phyloP scores from a whole-genome alignment of 1,140 invertebrate species.

The Saxidomus purpurata region DNA sequence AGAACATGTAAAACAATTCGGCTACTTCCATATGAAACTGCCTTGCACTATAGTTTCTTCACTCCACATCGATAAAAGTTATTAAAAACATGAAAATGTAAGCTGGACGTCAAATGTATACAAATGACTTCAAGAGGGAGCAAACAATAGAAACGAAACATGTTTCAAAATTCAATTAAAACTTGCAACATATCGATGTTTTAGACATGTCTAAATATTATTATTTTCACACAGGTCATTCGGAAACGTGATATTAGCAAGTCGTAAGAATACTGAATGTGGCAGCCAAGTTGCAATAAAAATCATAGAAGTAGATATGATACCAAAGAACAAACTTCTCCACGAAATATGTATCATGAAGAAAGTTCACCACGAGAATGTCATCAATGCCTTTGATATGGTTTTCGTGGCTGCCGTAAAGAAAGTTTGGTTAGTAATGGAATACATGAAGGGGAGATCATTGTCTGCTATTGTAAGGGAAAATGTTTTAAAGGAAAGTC shows the following conservation, averaged over 20 bases:
- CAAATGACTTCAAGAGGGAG: no score
- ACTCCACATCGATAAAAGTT: no score
- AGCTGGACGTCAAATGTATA: no score
- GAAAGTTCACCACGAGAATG: background rate
- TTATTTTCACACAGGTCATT: background rate
- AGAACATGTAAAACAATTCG: no score
- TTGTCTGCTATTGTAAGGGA: background rate
- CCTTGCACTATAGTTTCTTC: no score
- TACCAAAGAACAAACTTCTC: background rate
- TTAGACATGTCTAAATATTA: no score
- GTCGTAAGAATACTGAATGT: background rate
- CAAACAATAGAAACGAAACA: no score
- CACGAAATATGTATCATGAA: background rate
- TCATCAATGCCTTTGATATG: background rate
- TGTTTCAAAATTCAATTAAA: no score
- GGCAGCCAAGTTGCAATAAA: no score
- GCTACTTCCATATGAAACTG: no score
- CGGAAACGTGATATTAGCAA: background rate
- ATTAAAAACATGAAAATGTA: no score
- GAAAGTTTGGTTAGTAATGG: background rate
- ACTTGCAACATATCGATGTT: no score
- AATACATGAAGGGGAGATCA: background rate
- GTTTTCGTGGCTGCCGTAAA: background rate
- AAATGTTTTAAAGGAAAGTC: background rate
- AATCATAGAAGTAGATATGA: background rate